Evolutionary conservation across 2,888 invertebrate species (phyloP).

Genomic region (Tachina fera): DNA sequence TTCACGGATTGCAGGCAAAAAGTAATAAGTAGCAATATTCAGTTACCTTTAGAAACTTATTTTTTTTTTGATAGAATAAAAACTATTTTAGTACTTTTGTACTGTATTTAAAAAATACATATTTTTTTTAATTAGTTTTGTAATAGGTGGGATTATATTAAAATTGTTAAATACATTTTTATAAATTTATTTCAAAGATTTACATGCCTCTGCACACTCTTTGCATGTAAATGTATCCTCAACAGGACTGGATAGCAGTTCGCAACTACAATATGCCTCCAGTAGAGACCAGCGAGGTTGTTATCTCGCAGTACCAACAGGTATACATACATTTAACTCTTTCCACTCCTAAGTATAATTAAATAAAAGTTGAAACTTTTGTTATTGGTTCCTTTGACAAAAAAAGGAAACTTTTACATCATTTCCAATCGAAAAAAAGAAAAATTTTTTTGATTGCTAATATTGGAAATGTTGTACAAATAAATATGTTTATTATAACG

Average conservation of each 20-base stretch:
- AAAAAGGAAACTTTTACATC: background rate
- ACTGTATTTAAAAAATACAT: background rate
- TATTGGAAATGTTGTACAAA: conserved; percentile 27
- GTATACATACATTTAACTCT: conserved; percentile 74
- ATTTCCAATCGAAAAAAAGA: conserved; percentile 21
- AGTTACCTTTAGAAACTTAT: conserved; percentile 17
- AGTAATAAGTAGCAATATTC: conserved; percentile 1
- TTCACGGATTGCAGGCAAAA: conserved; percentile 14
- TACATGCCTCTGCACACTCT: conserved; percentile 77
- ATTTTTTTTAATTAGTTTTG: conserved; percentile 8
- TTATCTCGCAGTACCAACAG: conserved; percentile 86
- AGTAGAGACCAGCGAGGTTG: conserved; percentile 85
- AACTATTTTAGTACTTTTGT: conserved; percentile 7
- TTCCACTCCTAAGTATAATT: background rate
- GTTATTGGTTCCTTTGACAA: background rate
- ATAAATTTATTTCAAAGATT: conserved; percentile 60
- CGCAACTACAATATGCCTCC: conserved; percentile 83
- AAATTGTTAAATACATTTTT: conserved; percentile 65
- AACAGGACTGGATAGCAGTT: conserved; percentile 77
- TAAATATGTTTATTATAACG: background rate
- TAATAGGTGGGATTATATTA: conserved; percentile 22
- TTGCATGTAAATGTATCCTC: conserved; percentile 79
- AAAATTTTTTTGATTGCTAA: background rate
- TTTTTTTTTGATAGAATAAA: background rate
- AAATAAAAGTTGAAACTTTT: conserved; percentile 14